phyloP scores from a whole-genome alignment of 2,888 invertebrate species.

The Molorchus minor region DNA sequence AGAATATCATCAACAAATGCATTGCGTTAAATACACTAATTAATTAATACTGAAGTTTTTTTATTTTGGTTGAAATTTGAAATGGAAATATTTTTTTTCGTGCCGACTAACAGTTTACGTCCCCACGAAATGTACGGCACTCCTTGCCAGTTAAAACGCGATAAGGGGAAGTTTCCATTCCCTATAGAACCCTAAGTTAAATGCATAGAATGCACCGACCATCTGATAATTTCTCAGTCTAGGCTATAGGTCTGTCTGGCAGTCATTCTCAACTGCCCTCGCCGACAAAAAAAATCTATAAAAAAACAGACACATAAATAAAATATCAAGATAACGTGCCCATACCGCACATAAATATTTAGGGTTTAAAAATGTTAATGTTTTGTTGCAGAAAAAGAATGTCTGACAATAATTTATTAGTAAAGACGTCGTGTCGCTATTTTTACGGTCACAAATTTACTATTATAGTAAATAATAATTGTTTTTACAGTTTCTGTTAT shows the following conservation, averaged over 20 bases:
- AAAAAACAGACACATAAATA: slow-evolving; percentile 17
- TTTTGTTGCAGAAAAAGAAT: too few species aligned
- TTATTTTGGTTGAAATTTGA: too few species aligned
- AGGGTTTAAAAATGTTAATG: too few species aligned
- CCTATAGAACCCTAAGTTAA: slow-evolving; percentile 20
- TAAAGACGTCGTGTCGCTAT: too few species aligned
- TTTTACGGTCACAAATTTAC: too few species aligned
- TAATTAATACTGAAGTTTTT: too few species aligned
- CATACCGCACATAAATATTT: too few species aligned
- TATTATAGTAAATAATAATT: too few species aligned
- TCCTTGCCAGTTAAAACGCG: slow-evolving; percentile 16
- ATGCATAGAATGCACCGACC: slow-evolving; percentile 20
- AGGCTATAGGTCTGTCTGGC: slow-evolving; percentile 17
- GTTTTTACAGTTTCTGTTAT: too few species aligned
- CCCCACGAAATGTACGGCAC: slow-evolving; percentile 8
- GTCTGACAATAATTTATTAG: too few species aligned
- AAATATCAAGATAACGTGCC: slow-evolving; percentile 14
- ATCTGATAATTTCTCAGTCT: slow-evolving; percentile 24
- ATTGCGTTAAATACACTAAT: too few species aligned
- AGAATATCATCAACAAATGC: too few species aligned
- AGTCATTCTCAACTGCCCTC: slow-evolving; percentile 11
- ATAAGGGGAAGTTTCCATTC: slow-evolving; percentile 18
- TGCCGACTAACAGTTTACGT: slow-evolving; percentile 11
- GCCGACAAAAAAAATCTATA: slow-evolving; percentile 15
- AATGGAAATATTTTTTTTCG: slow-evolving; percentile 19